Conservation (phyloP, 1,140 invertebrate species). For the Ceratosolen fusciceps region DNA sequence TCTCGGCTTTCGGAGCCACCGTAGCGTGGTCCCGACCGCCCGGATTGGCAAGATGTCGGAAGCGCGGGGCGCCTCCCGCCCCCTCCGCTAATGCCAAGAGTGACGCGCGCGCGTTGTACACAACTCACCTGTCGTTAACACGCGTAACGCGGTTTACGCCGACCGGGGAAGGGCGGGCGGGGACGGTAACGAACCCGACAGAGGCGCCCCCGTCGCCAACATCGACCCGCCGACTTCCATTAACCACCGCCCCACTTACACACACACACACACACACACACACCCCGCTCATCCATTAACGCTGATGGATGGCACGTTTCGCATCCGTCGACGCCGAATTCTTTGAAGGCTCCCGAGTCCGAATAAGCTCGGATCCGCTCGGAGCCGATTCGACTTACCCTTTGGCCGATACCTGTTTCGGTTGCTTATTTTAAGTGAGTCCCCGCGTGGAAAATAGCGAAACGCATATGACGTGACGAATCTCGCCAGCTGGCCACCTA, state of each 20-base stretch:
- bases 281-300: slow-evolving; percentile 3
- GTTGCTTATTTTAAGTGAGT: not conserved
- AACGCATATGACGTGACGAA: not conserved
- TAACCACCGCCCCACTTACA: too few species aligned
- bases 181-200: not conserved
- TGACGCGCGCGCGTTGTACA: slow-evolving; percentile 1
- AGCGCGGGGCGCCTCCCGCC: not conserved
- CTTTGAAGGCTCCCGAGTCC: too few species aligned
- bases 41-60: slow-evolving; percentile 1
- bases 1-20: too few species aligned
- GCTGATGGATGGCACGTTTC: slow-evolving; percentile 9
- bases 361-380: not conserved
- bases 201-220: too few species aligned
- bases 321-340: too few species aligned
- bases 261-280: too few species aligned
- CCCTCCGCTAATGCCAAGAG: not conserved
- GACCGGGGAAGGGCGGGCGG: too few species aligned
- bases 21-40: not conserved
- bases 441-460: not conserved
- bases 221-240: slow-evolving; percentile 15
- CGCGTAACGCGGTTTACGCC: not conserved
- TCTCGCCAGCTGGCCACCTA: not conserved
- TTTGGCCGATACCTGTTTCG: not conserved
- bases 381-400: not conserved
- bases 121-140: slow-evolving; percentile 34